phyloP scores from a whole-genome alignment of 2,113 vertebrate genomes.

The Pangasianodon gigas region DNA sequence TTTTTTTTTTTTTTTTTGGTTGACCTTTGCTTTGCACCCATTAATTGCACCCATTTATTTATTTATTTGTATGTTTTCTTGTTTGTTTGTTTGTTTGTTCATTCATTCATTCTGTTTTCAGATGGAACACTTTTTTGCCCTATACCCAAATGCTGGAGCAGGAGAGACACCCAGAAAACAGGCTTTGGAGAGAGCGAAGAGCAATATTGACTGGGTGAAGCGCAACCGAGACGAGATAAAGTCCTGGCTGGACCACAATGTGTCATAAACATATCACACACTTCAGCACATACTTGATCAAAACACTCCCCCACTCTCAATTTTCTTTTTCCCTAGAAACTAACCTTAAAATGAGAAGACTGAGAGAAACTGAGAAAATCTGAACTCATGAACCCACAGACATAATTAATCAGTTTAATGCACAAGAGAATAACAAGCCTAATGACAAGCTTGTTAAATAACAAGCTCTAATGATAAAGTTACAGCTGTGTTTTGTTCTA shows the following conservation, averaged over 20 bases:
- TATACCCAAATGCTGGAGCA: slow-evolving; percentile 86
- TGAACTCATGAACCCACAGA: background rate
- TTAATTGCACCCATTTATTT: background rate
- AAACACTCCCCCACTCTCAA: background rate
- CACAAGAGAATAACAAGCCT: background rate
- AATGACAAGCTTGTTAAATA: no score
- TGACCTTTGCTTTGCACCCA: background rate
- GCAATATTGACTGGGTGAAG: slow-evolving; percentile 87
- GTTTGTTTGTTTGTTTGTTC: background rate
- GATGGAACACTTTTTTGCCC: slow-evolving; percentile 90
- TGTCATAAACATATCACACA: slow-evolving; percentile 14
- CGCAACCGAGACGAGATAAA: slow-evolving; percentile 76
- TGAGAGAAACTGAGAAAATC: background rate
- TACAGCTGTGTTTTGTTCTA: slow-evolving; percentile 10
- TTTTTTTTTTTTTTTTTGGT: background rate
- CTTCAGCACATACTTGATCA: background rate
- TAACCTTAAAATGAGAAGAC: background rate
- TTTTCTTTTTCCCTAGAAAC: background rate
- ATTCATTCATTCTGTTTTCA: slow-evolving; percentile 62
- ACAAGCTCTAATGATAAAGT: background rate
- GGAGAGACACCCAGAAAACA: slow-evolving; percentile 82
- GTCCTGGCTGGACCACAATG: slow-evolving; percentile 72
- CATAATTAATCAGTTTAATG: slow-evolving; percentile 18
- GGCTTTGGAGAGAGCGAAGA: slow-evolving; percentile 85
- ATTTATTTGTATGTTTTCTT: background rate